phyloP scores from a whole-genome alignment of 1,140 invertebrate genomes.

The Pseudomyrmex flavicornis region DNA sequence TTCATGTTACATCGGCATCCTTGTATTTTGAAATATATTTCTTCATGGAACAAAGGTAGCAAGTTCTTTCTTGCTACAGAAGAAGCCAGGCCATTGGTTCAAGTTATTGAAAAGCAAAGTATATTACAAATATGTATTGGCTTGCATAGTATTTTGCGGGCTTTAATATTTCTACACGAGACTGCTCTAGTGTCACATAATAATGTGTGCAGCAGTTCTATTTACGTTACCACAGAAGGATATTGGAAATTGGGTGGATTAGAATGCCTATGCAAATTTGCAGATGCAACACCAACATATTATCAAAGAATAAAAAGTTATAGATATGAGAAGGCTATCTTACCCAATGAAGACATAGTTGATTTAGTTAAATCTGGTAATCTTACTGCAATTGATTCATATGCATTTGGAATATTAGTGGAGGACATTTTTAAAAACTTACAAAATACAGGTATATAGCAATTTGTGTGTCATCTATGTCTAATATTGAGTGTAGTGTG shows the following conservation, averaged over 20 bases:
- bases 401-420: conserved; percentile 92
- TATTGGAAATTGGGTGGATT: conserved; percentile 93
- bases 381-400: conserved; percentile 90
- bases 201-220: conserved; percentile 91
- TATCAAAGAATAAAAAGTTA: conserved; percentile 89
- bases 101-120: conserved; percentile 87
- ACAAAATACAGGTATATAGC: conserved; percentile 86
- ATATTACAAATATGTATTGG: conserved; percentile 92
- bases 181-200: conserved; percentile 92
- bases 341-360: conserved; percentile 89
- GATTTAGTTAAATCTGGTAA: conserved; percentile 78
- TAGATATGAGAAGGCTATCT: conserved; percentile 89
- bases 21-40: conserved; percentile 91
- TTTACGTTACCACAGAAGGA: conserved; percentile 92
- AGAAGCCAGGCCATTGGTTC: conserved; percentile 89
- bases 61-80: conserved; percentile 92
- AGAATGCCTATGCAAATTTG: conserved; percentile 91
- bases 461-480: too few relatives aligned
- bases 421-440: conserved; percentile 89
- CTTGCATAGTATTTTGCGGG: conserved; percentile 90
- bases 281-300: conserved; percentile 88
- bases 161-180: conserved; percentile 92
- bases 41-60: conserved; percentile 91
- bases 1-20: conserved; percentile 93
- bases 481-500: not conserved